Evolutionary conservation across 2,113 vertebrate species (phyloP).

Genomic region (Pampusana beccarii): DNA sequence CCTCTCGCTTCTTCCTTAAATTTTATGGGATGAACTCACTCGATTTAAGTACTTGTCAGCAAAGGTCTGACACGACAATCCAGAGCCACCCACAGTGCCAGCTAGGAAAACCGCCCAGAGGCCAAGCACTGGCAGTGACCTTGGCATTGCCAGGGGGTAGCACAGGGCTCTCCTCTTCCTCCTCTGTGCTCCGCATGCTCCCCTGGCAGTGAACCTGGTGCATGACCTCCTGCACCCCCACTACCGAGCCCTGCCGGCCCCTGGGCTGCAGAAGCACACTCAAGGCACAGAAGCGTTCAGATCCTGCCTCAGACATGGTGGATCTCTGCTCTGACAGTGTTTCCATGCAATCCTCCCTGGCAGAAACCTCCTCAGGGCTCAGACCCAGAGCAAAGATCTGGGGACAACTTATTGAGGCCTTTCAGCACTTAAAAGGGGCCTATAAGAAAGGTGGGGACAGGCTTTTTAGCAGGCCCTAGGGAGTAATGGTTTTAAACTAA

Average conservation of each 20-base stretch:
- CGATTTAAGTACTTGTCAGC: conserved; percentile 44
- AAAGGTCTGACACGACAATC: background rate
- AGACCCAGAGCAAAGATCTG: background rate
- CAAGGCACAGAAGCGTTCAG: background rate
- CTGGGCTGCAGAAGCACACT: fast-evolving
- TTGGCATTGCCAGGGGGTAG: background rate
- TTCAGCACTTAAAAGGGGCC: too few relatives aligned
- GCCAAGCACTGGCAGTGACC: background rate
- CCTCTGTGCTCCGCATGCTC: background rate
- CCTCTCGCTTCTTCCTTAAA: conserved; percentile 52
- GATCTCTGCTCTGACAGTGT: background rate
- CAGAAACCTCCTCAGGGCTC: background rate
- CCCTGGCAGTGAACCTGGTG: background rate
- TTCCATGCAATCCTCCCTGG: background rate
- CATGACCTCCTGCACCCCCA: fast-evolving
- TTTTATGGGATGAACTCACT: conserved; percentile 35
- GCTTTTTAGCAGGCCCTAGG: too few relatives aligned
- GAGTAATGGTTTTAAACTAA: too few relatives aligned
- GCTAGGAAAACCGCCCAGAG: background rate
- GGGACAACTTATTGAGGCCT: too few relatives aligned
- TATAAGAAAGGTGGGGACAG: too few relatives aligned
- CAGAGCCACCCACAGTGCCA: background rate
- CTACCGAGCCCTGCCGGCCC: fast-evolving
- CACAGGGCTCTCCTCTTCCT: background rate
- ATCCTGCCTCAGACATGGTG: background rate